Evolutionary conservation across 2,888 invertebrate species (phyloP), one percentile per base, ranked within the genome.

Genomic region (Petrophora chlorosata): DNA sequence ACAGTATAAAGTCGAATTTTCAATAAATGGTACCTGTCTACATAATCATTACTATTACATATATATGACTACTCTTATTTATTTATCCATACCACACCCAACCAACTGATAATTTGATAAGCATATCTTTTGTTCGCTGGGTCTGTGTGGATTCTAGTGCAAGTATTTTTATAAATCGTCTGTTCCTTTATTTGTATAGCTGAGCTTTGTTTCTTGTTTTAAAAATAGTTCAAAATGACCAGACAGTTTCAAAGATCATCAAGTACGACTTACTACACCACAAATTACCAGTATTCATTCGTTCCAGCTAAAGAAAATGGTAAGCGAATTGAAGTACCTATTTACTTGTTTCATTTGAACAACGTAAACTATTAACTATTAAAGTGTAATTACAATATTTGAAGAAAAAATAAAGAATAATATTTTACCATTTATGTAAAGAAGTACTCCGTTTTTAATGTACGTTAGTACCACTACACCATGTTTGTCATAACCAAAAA

Each of bases 221-320:
- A 58, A 56, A 45, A 59, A 61, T 69, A 53, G 42, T 32, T 29
- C 30, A 54, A 57, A 45, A 83, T 84, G 82, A 70, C 68, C 46
- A 73, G 73, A 61, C 66, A 68, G 28, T 61, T 61, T 44, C 65
- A 64, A 52, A 75, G 77, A 54, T 71, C 76, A 14, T 64, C 73
- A 9, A 80, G 76, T 65, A 80, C 78, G 7, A 65, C 67, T 4
- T 86, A 86, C 61, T 83, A 85, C 38, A 85, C 74, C 56, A 79
- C 82, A 25, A 81, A 83, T 59, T 87, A 85, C 62, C 79, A 82
- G 54, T 88, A 88, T 53, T 74, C 76, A 14, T 73, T 75, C 23
- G 74, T 87, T 41, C 76, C 79, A 59, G 80, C 66, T 55, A 83
- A 79, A 64, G 79, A 83, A 57, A 69, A 76, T 61, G 84, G 87